Evolutionary conservation across 2,888 invertebrate genomes (phyloP), one percentile per base, ranked within the genome.

Genomic region (Carpatolechia fugitivella): DNA sequence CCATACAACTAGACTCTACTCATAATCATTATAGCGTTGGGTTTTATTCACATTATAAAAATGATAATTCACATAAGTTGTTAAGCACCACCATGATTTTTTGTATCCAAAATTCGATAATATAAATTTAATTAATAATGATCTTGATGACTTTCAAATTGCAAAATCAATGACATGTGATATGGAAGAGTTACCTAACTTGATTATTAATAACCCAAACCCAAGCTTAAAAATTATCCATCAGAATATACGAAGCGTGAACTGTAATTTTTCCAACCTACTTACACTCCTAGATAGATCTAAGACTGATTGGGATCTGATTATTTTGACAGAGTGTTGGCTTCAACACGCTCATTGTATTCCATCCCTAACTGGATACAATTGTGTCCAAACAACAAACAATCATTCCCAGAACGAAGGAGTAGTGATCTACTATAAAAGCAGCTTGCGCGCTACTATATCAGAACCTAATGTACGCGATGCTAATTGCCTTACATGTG

Each of bases 241-340:
- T 30, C 54, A 54, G 20, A 54, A 54, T 49, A 54, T 54, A 4
- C 49, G 47, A 7, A 54, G 54, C 11, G 18, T 54, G 18, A 54
- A 54, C n/a, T 35, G 48, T 54, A 54, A 54, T 38, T 48, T 36
- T 20, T 40, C 36, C 11, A 54, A n/a, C 44, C 38, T 54, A 10
- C 16, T 16, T 36, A 54, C 54, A n/a, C 40, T 54, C 10, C 30
- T 49, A 3, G 14, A 13, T 31, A 36, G 54, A 8, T 54, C 48
- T 16, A 48, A 11, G 24, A 47, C 16, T 14, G 53, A 54, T 29
- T 54, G 53, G 47, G 53, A 54, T 36, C 29, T 54, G 3, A 47
- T 54, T 14, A 29, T 54, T 18, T 10, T 54, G 20, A 36, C 53
- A 7, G 53, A 54, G 24, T 46, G 47, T 14, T 54, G 53, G 53